phyloP scores from a whole-genome alignment of 2,797 vertebrate genomes.

The Muscicapa comitata region DNA sequence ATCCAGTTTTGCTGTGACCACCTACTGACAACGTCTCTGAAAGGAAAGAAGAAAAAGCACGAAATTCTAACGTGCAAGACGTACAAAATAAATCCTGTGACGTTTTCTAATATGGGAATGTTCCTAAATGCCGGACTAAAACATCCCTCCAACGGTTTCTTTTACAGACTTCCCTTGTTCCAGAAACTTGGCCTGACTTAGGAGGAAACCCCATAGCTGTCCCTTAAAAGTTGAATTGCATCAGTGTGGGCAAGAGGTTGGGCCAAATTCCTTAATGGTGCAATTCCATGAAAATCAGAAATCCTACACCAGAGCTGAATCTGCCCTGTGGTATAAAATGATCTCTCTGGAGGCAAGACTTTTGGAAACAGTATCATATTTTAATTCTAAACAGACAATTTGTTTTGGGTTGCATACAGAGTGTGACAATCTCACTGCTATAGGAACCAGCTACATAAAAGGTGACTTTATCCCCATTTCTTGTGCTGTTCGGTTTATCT shows the following conservation, averaged over 20 bases:
- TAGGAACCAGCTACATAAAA: conserved; percentile 53
- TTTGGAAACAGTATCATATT: conserved; percentile 67
- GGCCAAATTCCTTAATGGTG: conserved; percentile 42
- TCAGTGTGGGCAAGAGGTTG: conserved; percentile 69
- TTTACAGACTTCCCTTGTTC: conserved; percentile 70
- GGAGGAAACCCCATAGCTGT: conserved; percentile 74
- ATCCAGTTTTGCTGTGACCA: conserved; percentile 22
- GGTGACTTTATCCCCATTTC: background rate
- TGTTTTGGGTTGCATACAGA: conserved; percentile 70
- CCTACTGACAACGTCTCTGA: background rate
- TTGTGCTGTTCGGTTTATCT: background rate
- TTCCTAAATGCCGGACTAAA: conserved; percentile 64
- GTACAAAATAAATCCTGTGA: conserved; percentile 47
- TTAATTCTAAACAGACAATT: conserved; percentile 75
- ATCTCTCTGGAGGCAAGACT: conserved; percentile 63
- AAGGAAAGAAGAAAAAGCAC: background rate
- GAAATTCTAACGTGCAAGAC: background rate
- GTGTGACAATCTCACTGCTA: conserved; percentile 50
- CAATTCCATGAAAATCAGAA: conserved; percentile 58
- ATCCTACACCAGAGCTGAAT: conserved; percentile 35
- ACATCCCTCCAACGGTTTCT: conserved; percentile 34
- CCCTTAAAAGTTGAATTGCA: conserved; percentile 67
- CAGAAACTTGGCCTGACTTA: conserved; percentile 68
- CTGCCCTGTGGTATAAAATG: conserved; percentile 54
- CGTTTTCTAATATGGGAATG: conserved; percentile 32